Conservation (phyloP, 2,113 vertebrate genomes). For the Entosphenus tridentatus region DNA sequence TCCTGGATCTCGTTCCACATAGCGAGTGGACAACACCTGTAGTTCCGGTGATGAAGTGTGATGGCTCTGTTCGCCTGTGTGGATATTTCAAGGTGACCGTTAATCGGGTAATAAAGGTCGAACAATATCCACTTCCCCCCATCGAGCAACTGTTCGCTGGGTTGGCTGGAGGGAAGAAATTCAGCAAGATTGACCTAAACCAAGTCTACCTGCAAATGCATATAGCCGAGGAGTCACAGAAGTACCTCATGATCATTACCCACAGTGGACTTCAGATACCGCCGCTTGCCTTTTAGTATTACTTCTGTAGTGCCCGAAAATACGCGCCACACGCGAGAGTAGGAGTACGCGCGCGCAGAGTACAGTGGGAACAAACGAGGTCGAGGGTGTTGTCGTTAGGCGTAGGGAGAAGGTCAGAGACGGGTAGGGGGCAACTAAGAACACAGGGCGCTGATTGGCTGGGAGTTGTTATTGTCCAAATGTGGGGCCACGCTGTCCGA, state of each 20-base stretch:
- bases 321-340: too few species aligned
- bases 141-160: background rate
- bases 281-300: background rate
- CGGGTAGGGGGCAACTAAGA: too few species aligned
- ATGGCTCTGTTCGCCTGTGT: background rate
- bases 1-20: too few species aligned
- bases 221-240: background rate
- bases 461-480: too few species aligned
- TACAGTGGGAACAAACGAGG: too few species aligned
- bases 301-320: background rate
- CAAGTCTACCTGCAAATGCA: background rate
- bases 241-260: background rate
- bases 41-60: too few species aligned
- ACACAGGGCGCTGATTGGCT: too few species aligned
- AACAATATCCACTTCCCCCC: background rate
- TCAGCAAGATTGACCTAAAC: background rate
- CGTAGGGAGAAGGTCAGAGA: too few species aligned
- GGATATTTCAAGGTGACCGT: background rate
- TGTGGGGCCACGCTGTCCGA: too few species aligned
- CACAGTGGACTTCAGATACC: background rate
- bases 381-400: too few species aligned
- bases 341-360: too few species aligned
- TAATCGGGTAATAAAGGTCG: background rate
- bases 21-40: too few species aligned
- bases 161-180: background rate